Base-by-base conservation (phyloP, 2,888 invertebrate genomes). In the Gymnosoma rotundatum region DNA sequence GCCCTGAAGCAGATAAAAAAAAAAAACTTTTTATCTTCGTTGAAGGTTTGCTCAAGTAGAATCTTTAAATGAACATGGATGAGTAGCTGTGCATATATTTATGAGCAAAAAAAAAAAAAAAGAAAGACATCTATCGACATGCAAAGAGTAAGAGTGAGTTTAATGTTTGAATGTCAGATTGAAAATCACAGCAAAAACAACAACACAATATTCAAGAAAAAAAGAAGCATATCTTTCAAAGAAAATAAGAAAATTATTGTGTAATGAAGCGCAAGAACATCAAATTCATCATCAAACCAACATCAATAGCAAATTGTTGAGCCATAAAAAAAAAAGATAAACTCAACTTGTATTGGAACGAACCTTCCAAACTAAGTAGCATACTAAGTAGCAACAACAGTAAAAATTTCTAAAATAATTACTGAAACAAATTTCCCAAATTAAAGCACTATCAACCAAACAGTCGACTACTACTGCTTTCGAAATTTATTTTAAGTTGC, bases 261-360 rank as follows among this genome's bases (percentile, higher is more conserved):
- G 89, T 88, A 90, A 90, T 90, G 90, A 89, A 89, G 89, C 89
- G 89, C 88, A 87, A 85, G 89, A 87, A 87, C 88, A 88, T 85
- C 83, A 86, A 86, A 83, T 85, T 82, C 80, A 86, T 83, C 86
- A 83, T 54, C 79, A 76, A 80, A 61, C 45, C 70, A 78, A 42
- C 79, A 69, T 56, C 78, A 82, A 61, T 75, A 72, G 54, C 42
- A 63, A 73, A 73, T 73, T 67, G 73, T 60, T 58, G 60, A 70
- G 58, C 50, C 76, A 64, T 75, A 69, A 48, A 58, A 12, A 58
- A 12, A 54, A 50, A 4, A 69, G 50, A 32, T 32, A 5, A 32
- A 32, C 32, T 32, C 6, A 25, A 25, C 25, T 1, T 64, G 66
- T 9, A 56, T 48, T 58, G 45, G 54, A 67, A 60, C 8, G 12